Percentiles rank a stretch among this genome's conserved stretches.
These are phyloP conservation scores for Ethmia dodecea DNA, from an alignment of 2,888 invertebrate genomes.

Conservation along the genomic window DNA sequence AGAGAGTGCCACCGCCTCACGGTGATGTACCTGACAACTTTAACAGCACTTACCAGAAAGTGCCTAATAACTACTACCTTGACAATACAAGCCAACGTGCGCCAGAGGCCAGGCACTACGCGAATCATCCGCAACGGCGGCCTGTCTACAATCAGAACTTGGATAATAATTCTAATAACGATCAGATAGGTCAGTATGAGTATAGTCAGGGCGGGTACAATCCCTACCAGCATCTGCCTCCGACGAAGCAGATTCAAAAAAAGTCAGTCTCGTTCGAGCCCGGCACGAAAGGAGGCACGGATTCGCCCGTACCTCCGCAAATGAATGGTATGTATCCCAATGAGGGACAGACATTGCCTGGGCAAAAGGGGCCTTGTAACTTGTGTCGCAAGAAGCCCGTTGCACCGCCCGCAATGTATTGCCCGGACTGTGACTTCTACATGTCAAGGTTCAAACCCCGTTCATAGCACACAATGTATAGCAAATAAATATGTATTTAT, in stretches of 20 bases:
- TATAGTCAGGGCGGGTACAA: constrained; percentile 51
- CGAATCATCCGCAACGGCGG: constrained; percentile 54
- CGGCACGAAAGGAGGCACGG: constrained; percentile 82
- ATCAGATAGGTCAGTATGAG: not conserved
- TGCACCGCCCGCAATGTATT: constrained; percentile 87
- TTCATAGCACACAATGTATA: constrained; percentile 45
- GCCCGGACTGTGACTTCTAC: constrained; percentile 94
- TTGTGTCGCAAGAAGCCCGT: constrained; percentile 92
- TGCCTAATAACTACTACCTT: constrained; percentile 54
- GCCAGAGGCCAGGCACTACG: constrained; percentile 49
- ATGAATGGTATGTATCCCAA: constrained; percentile 44
- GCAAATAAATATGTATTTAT: constrained; percentile 11
- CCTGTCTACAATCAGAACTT: constrained; percentile 56
- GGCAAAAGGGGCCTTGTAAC: constrained; percentile 84
- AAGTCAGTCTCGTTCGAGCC: constrained; percentile 85
- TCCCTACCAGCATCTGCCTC: constrained; percentile 81
- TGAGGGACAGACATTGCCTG: constrained; percentile 39
- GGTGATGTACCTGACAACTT: constrained; percentile 58
- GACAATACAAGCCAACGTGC: constrained; percentile 46
- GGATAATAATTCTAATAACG: constrained; percentile 17
- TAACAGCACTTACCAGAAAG: constrained; percentile 57
- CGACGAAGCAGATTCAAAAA: constrained; percentile 80
- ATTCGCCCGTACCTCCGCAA: constrained; percentile 65
- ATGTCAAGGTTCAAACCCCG: constrained; percentile 89
- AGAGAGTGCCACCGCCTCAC: constrained; percentile 79